A percentile compares a stretch with the other conserved stretches of the same genome.
phyloP scores from a whole-genome alignment of 2,797 vertebrate genomes.

The Vipera ursinii region DNA sequence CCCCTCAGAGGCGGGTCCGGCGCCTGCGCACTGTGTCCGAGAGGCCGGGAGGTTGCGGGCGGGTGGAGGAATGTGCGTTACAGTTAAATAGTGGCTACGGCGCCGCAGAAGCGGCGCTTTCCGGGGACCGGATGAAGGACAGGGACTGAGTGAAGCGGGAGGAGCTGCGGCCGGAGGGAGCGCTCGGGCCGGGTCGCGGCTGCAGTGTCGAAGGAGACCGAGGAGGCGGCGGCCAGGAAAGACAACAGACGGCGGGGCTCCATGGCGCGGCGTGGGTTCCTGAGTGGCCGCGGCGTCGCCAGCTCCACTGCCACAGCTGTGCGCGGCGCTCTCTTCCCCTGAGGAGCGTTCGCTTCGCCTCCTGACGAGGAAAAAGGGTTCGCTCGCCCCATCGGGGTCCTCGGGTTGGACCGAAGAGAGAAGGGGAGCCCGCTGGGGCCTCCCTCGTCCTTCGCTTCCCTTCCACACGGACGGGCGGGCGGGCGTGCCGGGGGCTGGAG shows the following conservation, averaged over 20 bases:
- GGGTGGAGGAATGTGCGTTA: conserved; percentile 58
- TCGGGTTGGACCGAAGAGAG: background rate
- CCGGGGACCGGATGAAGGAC: background rate
- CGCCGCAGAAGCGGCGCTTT: conserved; percentile 24
- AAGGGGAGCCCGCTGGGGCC: background rate
- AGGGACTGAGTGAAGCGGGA: background rate
- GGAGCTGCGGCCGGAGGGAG: background rate
- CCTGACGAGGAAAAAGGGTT: background rate
- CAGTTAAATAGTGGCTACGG: conserved; percentile 60
- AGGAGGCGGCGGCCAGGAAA: conserved; percentile 47
- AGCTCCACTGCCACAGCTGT: background rate
- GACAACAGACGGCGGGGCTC: conserved; percentile 65
- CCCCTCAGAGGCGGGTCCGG: conserved; percentile 1
- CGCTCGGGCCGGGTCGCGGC: background rate
- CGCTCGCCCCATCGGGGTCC: background rate
- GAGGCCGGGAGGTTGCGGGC: conserved; percentile 36
- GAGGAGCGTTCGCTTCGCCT: conserved; percentile 8
- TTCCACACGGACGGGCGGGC: background rate
- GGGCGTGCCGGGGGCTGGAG: background rate
- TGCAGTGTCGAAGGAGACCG: conserved; percentile 28
- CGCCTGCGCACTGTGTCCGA: conserved; percentile 54
- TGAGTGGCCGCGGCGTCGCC: background rate
- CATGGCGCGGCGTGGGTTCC: conserved; percentile 31
- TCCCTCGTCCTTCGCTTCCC: background rate
- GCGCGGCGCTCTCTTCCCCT: conserved; percentile 14